Evolutionary conservation across 2,888 invertebrate genomes (phyloP), one percentile per base, ranked within the genome.

Genomic region (Sinotaia quadrata): DNA sequence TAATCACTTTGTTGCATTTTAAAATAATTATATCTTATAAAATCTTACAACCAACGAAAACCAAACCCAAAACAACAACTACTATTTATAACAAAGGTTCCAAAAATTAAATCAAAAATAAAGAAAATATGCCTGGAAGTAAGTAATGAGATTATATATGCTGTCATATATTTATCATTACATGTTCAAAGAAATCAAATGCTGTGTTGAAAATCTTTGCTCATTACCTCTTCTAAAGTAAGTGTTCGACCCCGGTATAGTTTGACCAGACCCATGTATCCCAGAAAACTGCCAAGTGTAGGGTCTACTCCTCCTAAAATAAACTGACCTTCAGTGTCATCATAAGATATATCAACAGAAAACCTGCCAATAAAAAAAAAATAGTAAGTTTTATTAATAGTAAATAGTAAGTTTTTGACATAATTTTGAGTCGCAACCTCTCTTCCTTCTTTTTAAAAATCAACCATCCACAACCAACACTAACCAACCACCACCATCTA

Each of bases 271-370:
- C 86, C 86, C 31, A 86, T 77, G 68, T 85, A 86, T 12, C 87
- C 87, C 24, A 75, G 74, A 70, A 87, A 85, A 31, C 82, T 78
- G 15, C 77, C 74, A 29, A 76, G 70, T 2, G 29, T 58, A 29
- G 74, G 67, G 60, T 87, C 86, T 7, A 79, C 70, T 0, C 86
- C 87, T 5, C 87, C 87, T 41, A 86, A 71, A 8, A 79, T 59
- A 63, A 81, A 75, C n/a, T 81, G 44, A 18, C 83, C 82, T 1
- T 78, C 74, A 0, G 80, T 80, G 69, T 86, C 86, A 66, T 87
- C 80, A 57, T 78, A 72, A 27, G 58, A 60, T 18, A 78, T 51
- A 12, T 59, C 59, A 15, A 49, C 44, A 7, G 52, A 31, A 47
- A 60, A 61, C n/a, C 76, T 76, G 67, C 4, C 60, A 68, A 47